Evolutionary conservation across 2,113 vertebrate species (phyloP).

Genomic region (Lota lota): DNA sequence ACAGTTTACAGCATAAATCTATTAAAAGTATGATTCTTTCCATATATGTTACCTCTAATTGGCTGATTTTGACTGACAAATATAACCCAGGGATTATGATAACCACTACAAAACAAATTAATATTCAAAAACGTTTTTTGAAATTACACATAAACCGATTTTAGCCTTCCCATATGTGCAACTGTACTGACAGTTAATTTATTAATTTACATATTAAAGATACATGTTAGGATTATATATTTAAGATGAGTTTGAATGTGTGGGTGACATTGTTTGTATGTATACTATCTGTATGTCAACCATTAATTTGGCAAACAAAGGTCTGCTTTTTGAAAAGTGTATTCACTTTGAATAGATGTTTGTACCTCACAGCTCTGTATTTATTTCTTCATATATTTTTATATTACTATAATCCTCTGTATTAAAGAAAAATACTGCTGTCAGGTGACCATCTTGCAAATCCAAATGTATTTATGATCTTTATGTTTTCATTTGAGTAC

Average conservation of each 20-base stretch:
- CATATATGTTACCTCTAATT: conserved; percentile 15
- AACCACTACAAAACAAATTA: conserved; percentile 1
- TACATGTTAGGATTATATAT: too few species aligned
- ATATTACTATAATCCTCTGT: conserved; percentile 59
- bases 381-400: conserved; percentile 68
- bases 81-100: not conserved
- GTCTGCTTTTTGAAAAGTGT: conserved; percentile 41
- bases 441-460: conserved; percentile 28
- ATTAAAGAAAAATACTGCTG: conserved; percentile 41
- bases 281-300: conserved; percentile 36
- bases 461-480: not conserved
- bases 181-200: conserved; percentile 17
- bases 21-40: conserved; percentile 19
- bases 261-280: conserved; percentile 20
- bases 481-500: too few species aligned
- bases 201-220: conserved; percentile 16
- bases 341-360: conserved; percentile 58
- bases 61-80: conserved; percentile 18
- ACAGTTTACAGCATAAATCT: conserved; percentile 23
- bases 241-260: conserved; percentile 32
- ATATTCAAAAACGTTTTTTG: not conserved
- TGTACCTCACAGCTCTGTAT: conserved; percentile 60
- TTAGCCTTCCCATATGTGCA: conserved; percentile 25
- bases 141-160: conserved; percentile 17
- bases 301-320: conserved; percentile 36